These are phyloP conservation scores for Tachypleus tridentatus DNA, from an alignment of 1,140 invertebrate genomes.

Conservation along the genomic window DNA sequence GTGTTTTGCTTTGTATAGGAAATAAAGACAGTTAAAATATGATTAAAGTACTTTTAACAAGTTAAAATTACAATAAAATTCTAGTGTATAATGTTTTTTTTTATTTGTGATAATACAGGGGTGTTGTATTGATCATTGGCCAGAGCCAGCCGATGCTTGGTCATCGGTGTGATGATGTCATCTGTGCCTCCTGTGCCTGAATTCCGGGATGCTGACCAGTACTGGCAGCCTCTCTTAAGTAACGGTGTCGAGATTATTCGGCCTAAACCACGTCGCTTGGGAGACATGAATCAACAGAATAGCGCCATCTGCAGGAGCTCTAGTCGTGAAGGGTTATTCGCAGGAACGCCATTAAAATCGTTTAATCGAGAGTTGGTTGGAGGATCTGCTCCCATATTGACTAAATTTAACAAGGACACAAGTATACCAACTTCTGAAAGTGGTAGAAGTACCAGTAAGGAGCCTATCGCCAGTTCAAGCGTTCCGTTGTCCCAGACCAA, in stretches of 20 bases:
- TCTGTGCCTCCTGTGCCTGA: constrained; percentile 31
- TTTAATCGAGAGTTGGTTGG: constrained; percentile 14
- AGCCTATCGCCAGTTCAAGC: background rate
- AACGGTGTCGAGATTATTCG: constrained; percentile 69
- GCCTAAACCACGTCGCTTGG: constrained; percentile 54
- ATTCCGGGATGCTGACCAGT: constrained; percentile 43
- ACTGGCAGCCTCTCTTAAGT: constrained; percentile 49
- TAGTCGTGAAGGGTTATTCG: constrained; percentile 12
- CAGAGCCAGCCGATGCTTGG: constrained; percentile 8
- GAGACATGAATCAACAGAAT: constrained; percentile 14
- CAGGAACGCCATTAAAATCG: constrained; percentile 9
- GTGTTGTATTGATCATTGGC: too few species aligned
- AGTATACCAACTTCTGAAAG: background rate
- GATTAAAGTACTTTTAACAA: too few species aligned
- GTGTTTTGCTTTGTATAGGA: too few species aligned
- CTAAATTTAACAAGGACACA: constrained; percentile 1
- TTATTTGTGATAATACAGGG: too few species aligned
- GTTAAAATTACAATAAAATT: too few species aligned
- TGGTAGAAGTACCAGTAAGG: constrained; percentile 4
- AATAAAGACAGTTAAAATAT: too few species aligned
- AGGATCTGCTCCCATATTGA: constrained; percentile 23
- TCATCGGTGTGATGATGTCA: constrained; percentile 16
- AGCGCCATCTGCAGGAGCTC: constrained; percentile 7
- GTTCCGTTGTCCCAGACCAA: background rate
- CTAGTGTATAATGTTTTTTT: too few species aligned